A percentile compares a stretch with the other conserved stretches of the same genome.
Evolutionary conservation across 2,113 vertebrate genomes (phyloP).

Genomic region (Periophthalmodon schlosseri): DNA sequence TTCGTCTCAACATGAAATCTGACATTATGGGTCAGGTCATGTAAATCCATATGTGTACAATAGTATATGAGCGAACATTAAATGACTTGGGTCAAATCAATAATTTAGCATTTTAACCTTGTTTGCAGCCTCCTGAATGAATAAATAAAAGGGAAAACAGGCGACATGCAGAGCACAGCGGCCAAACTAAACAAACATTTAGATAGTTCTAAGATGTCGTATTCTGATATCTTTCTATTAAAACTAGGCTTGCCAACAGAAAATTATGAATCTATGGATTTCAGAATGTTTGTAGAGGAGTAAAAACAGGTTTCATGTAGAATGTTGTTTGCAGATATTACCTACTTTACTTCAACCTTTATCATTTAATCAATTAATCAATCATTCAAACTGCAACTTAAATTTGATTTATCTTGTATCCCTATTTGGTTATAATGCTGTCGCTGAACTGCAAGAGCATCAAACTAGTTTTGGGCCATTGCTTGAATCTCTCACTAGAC

Average conservation of each 20-base stretch:
- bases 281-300: neutral
- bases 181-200: conserved; percentile 13
- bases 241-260: neutral
- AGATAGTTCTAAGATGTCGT: neutral
- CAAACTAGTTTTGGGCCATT: conserved; percentile 8
- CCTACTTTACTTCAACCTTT: neutral
- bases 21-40: conserved; percentile 10
- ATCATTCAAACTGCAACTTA: neutral
- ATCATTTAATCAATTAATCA: neutral
- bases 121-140: conserved; percentile 27
- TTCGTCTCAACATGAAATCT: neutral
- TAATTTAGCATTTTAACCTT: conserved; percentile 44
- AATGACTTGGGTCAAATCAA: conserved; percentile 21
- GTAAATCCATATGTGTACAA: conserved; percentile 13
- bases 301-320: neutral
- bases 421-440: neutral
- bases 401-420: neutral
- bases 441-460: neutral
- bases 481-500: conserved; percentile 11
- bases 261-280: neutral
- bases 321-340: neutral
- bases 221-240: neutral
- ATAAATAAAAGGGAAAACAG: conserved; percentile 37
- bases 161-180: conserved; percentile 20
- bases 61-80: conserved; percentile 13